phyloP scores from a whole-genome alignment of 2,797 vertebrate species.

The Rhinoraja longicauda region DNA sequence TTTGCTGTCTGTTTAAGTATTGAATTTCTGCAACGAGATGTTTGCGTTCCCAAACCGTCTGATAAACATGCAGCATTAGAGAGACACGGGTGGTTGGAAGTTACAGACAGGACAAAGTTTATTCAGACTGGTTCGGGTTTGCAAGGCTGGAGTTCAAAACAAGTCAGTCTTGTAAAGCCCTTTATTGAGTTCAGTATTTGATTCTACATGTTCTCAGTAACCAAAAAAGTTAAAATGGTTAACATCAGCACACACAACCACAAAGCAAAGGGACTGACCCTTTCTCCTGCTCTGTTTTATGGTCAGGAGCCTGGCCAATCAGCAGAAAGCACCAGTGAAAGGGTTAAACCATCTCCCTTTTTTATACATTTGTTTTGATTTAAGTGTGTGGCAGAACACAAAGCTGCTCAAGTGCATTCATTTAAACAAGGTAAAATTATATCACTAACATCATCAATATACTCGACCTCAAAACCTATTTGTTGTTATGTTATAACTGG shows the following conservation, averaged over 20 bases:
- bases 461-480: neutral
- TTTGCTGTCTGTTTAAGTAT: neutral
- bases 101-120: neutral
- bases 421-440: neutral
- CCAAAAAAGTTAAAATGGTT: conserved; percentile 34
- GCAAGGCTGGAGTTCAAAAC: neutral
- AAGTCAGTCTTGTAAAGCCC: conserved; percentile 16
- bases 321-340: neutral
- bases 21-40: neutral
- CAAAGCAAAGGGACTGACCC: conserved; percentile 3
- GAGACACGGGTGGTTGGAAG: neutral
- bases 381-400: neutral
- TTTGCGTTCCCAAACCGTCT: neutral
- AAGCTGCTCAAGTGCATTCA: neutral
- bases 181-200: conserved; percentile 29
- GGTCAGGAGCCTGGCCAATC: neutral
- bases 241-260: conserved; percentile 22
- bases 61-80: neutral
- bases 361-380: neutral
- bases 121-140: neutral
- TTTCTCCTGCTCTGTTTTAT: conserved; percentile 14
- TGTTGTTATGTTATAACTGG: neutral
- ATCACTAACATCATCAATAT: neutral
- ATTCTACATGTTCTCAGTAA: conserved; percentile 22
- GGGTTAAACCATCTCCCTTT: neutral